Base-by-base conservation (phyloP, 1,140 invertebrate species). In the Temnothorax longispinosus region DNA sequence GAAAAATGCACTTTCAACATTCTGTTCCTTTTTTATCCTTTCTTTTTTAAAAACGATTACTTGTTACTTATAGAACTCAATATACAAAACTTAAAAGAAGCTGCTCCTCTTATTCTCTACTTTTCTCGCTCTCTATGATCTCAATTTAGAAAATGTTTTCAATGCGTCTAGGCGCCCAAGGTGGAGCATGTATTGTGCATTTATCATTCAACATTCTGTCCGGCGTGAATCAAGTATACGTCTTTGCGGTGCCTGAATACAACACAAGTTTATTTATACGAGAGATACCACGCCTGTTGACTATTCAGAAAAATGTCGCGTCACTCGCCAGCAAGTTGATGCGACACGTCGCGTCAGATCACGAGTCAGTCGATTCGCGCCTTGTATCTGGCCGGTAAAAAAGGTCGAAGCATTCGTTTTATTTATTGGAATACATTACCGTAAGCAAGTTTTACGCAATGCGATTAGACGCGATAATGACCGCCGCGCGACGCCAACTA, bases 301-400 rank as follows among this genome's bases (percentile, higher is more conserved):
- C 78, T n/a, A 56, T 81, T 71, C 21, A 60, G 13, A 71, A 81
- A 81, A 71, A 71, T 71, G 38, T 71, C 52, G 54, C 62, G 50
- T 8, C 50, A 65, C 52, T 41, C 62, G 50, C 13, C 50, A 65
- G 15, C 77, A 54, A 56, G 13, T 56, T 52, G 65, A 71, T 44
- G 52, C 35, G 47, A 32, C 47, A 56, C 21, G 27, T 27, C 27
- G 38, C 38, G 52, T 71, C 78, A 44, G 50, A 71, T 56, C 13
- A 11, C 56, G 6, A 35, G 47, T 47, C 18, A 38, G 4, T 65
- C 27, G 50, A 41, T 21, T 13, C 10, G 38, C 47, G 8, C 65
- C 41, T 50, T 47, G 35, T 18, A 27, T 44, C 21, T 69, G 32
- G 18, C 3, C 18, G 7, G 15, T 38, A 47, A 77, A 78, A 78